Conservation (phyloP, 1,140 invertebrate species). For the Diorhabda sublineata region DNA sequence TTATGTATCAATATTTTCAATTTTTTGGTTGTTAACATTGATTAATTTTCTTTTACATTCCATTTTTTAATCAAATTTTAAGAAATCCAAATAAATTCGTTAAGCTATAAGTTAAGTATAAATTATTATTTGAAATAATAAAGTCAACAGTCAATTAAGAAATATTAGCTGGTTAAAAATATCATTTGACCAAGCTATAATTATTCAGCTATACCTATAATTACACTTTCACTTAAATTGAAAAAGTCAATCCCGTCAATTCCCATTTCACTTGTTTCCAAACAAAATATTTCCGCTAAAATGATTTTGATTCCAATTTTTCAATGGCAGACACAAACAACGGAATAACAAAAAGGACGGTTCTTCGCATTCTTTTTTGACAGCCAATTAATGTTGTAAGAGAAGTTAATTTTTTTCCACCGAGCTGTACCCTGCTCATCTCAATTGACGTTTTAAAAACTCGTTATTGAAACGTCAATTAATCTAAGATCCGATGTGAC, state of each 20-base stretch:
- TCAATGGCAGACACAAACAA: constrained; percentile 1
- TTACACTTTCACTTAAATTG: too few species aligned
- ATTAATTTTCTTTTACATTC: too few species aligned
- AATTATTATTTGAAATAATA: too few species aligned
- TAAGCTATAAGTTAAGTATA: too few species aligned
- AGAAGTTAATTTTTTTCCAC: constrained; percentile 25
- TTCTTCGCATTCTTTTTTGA: constrained; percentile 23
- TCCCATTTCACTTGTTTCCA: not conserved
- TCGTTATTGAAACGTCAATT: constrained; percentile 35
- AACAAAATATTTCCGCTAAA: constrained; percentile 3
- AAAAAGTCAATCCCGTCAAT: not conserved
- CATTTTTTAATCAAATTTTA: too few species aligned
- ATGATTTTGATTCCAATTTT: not conserved
- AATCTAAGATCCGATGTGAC: constrained; percentile 33
- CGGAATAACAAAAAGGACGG: constrained; percentile 1
- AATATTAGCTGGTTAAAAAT: too few species aligned
- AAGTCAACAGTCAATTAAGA: too few species aligned
- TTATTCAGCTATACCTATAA: too few species aligned
- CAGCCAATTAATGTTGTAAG: constrained; percentile 32
- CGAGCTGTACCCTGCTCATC: constrained; percentile 22
- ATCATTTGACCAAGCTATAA: too few species aligned
- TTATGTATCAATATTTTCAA: too few species aligned
- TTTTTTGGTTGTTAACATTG: too few species aligned
- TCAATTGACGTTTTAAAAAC: constrained; percentile 33
- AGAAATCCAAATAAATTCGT: too few species aligned